A percentile compares a stretch with the other conserved stretches of the same genome.
These are phyloP conservation scores for Trinectes maculatus DNA, from an alignment of 2,113 vertebrate species.

Conservation along the genomic window DNA sequence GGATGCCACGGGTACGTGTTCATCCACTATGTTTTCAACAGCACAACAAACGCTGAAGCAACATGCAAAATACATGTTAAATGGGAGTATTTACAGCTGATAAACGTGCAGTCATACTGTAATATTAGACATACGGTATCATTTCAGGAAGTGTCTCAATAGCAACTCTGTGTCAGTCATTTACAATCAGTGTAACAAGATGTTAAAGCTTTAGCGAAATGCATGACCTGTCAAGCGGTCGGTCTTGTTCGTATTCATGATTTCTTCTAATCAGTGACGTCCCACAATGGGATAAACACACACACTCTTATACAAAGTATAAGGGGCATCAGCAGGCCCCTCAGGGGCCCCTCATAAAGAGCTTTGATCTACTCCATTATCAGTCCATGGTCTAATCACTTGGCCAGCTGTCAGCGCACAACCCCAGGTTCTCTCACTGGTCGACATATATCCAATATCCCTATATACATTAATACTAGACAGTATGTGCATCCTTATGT, in stretches of 20 bases:
- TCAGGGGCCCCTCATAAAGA: constrained; percentile 72
- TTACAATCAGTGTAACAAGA: too few species aligned
- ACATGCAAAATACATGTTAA: neutral
- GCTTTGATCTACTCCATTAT: constrained; percentile 74
- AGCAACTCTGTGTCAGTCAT: too few species aligned
- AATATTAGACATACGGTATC: too few species aligned
- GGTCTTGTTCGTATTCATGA: constrained; percentile 10
- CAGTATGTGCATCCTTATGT: neutral
- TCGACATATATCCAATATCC: neutral
- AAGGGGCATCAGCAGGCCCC: constrained; percentile 55
- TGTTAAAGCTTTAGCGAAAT: too few species aligned
- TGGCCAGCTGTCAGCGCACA: constrained; percentile 80
- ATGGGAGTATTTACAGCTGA: neutral
- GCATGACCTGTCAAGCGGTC: constrained; percentile 35
- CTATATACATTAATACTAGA: neutral
- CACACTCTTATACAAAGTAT: constrained; percentile 26
- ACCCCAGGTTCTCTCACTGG: constrained; percentile 23
- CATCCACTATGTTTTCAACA: neutral
- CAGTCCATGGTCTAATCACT: constrained; percentile 75
- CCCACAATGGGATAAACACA: constrained; percentile 7
- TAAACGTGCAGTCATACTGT: too few species aligned
- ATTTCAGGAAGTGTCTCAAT: too few species aligned
- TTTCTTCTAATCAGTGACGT: constrained; percentile 17
- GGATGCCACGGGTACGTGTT: constrained; percentile 78
- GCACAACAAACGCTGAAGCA: neutral